A percentile compares a stretch with the other conserved stretches of the same genome.
Evolutionary conservation across 64 coral and sea anemone genomes (phyloP).

Genomic region (Stichodactyla helianthus): DNA sequence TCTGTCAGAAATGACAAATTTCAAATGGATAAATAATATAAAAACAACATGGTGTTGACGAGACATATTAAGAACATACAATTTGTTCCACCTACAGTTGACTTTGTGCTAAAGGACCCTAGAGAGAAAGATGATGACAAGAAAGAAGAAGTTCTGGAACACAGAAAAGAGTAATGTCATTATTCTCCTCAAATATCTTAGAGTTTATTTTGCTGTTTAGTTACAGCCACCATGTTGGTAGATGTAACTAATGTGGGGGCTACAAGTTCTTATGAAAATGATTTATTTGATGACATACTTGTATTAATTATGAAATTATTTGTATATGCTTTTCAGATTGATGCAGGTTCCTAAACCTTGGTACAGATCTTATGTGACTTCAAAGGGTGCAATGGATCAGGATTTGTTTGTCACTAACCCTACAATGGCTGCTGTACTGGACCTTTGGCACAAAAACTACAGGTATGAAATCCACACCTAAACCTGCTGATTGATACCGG

Average conservation of each 20-base stretch:
- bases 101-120: conserved; percentile 97
- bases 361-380: conserved; percentile 86
- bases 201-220: too few species aligned
- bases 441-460: conserved; percentile 94
- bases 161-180: conserved; percentile 77
- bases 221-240: too few species aligned
- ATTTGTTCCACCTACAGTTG: conserved; percentile 53
- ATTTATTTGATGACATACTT: not conserved
- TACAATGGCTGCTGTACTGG: conserved; percentile 95
- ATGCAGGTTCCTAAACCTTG: conserved; percentile 97
- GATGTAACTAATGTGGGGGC: too few species aligned
- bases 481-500: too few species aligned
- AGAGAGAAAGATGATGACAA: conserved; percentile 96
- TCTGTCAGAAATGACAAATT: not conserved
- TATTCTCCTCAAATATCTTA: not conserved
- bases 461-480: conserved; percentile 23
- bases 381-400: conserved; percentile 82
- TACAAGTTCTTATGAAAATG: too few species aligned
- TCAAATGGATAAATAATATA: not conserved
- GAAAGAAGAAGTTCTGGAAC: conserved; percentile 87
- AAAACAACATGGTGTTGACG: not conserved
- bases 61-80: not conserved
- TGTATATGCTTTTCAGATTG: conserved; percentile 47
- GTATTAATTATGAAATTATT: not conserved
- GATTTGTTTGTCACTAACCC: conserved; percentile 97